Evolutionary conservation across 2,888 invertebrate species (phyloP), one percentile per base, ranked within the genome.

Genomic region (Nemapogon koenigi): DNA sequence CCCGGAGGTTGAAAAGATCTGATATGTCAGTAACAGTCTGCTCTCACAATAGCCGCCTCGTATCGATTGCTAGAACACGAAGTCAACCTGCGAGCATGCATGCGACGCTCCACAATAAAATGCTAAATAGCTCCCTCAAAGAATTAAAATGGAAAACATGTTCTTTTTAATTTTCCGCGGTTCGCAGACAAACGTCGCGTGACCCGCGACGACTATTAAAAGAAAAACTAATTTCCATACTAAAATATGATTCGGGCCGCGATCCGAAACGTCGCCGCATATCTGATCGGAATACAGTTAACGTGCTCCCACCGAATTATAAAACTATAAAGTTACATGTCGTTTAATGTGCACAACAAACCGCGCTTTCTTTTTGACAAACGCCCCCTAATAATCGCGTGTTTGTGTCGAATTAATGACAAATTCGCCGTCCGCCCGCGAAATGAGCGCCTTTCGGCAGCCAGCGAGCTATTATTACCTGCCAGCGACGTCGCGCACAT

Each of bases 221-320:
- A 72, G 60, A 68, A 71, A 67, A 71, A 67, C 70, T 65, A 68
- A 75, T 76, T 70, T 71, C 63, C 71, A 72, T 72, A 72, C 66
- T 67, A 64, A 70, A 72, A 69, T 60, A 67, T 63, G 60, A 61
- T 63, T 59, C 57, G 53, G 51, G 46, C 56, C 43, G 53, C 49
- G 55, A 57, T 57, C 53, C 53, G 54, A 52, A 53, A 50, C 50
- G 55, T 59, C 53, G 50, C 52, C 52, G 57, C 55, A 61, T 61
- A 69, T 71, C 67, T 61, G 69, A 73, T 75, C 66, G 63, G 66
- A 67, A 66, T 64, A 60, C 62, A 71, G 62, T 71, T 70, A 71
- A 71, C 70, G 65, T 75, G 68, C 68, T 57, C 63, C 53, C 58
- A 55, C 53, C 57, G 60, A 72, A 72, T 75, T 71, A 73, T 72